phyloP scores from a whole-genome alignment of 2,113 vertebrate genomes.

The Odontesthes bonariensis region DNA sequence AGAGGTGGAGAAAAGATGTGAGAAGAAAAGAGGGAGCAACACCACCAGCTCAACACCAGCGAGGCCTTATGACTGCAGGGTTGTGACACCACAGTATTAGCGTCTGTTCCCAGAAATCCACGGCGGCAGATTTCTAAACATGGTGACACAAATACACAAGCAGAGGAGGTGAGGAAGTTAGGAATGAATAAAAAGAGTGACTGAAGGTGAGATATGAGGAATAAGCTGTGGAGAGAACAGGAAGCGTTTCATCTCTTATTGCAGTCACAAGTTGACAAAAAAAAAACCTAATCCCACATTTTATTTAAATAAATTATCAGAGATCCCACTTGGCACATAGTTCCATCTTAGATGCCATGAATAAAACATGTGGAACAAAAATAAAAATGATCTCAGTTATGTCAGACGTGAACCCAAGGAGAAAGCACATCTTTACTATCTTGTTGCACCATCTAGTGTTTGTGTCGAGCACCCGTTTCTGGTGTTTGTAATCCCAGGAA shows the following conservation, averaged over 20 bases:
- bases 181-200: too few species aligned
- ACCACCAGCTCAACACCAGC: too few species aligned
- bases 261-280: constrained; percentile 7
- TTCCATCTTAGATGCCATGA: neutral
- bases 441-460: constrained; percentile 51
- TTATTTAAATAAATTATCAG: constrained; percentile 41
- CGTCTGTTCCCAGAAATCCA: too few species aligned
- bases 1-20: too few species aligned
- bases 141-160: too few species aligned
- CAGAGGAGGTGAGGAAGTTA: too few species aligned
- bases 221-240: too few species aligned
- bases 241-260: neutral
- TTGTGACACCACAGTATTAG: too few species aligned
- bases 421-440: neutral
- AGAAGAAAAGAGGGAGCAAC: too few species aligned
- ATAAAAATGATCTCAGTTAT: neutral
- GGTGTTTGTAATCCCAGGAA: too few species aligned
- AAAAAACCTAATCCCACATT: neutral
- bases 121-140: too few species aligned
- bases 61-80: too few species aligned
- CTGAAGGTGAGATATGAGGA: neutral
- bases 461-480: neutral
- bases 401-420: neutral
- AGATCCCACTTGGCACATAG: neutral
- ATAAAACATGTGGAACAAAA: constrained; percentile 41